Percentiles rank a stretch among this genome's conserved stretches.
Evolutionary conservation across 2,888 invertebrate genomes (phyloP).

Genomic region (Spisula subtruncata): DNA sequence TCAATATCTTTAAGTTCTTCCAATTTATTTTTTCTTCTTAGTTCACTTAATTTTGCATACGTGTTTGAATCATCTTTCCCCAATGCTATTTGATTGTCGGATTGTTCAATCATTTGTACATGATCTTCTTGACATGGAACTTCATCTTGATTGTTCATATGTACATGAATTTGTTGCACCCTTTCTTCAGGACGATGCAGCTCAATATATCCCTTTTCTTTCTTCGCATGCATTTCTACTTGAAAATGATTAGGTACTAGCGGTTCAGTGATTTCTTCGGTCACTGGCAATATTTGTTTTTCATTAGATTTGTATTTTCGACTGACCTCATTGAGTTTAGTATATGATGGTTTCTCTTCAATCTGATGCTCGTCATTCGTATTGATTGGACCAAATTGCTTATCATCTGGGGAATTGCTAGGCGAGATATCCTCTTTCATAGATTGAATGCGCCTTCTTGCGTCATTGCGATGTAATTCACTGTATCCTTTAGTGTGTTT

Average conservation of each 20-base stretch:
- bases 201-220: neutral
- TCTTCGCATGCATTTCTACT: neutral
- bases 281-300: neutral
- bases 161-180: neutral
- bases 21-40: neutral
- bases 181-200: constrained; percentile 1
- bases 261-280: neutral
- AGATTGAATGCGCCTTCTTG: neutral
- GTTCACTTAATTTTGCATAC: neutral
- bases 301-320: neutral
- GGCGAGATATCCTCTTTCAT: neutral
- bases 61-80: neutral
- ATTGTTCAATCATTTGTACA: neutral
- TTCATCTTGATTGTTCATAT: neutral
- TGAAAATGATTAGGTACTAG: neutral
- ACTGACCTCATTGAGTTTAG: neutral
- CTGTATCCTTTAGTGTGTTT: neutral
- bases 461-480: neutral
- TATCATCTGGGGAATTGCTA: neutral
- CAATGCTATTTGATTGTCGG: neutral
- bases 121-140: neutral
- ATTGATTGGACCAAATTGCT: neutral
- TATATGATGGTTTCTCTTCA: neutral
- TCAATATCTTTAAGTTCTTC: neutral
- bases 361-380: neutral